Evolutionary conservation across 2,888 invertebrate genomes (phyloP), one percentile per base, ranked within the genome.

Genomic region (Mactromeris polynyma): DNA sequence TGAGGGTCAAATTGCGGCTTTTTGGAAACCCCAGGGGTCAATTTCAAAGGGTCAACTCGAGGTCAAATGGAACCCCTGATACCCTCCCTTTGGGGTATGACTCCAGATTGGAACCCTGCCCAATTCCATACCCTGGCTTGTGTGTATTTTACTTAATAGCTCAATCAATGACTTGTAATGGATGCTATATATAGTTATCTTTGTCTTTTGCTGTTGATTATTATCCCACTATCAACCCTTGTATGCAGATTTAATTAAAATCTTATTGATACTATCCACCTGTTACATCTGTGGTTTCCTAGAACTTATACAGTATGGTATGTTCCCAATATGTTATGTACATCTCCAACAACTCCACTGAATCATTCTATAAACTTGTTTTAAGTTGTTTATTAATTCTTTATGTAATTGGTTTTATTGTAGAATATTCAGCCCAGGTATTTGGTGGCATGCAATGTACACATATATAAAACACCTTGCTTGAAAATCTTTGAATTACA

Each of bases 261-360:
- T 64, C 7, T 64, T n/a, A 64, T 64, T 64, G 26, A 26, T 64
- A 26, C n/a, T 11, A 64, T 26, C 9, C 58, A 64, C 58, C 58
- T 64, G 58, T 64, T 64, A 64, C 58, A 64, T n/a, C 58, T 64
- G 58, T 64, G 26, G 58, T n/a, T n/a, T 64, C 26, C 58, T 64
- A 26, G 58, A 26, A 64, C 26, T 46, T 1, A 2, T 6, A 26
- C n/a, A 26, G 58, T 26, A n/a, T 4, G 58, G 58, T 26, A 64
- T 64, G 58, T 26, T n/a, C 26, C 9, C 58, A 64, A 26, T 9
- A 4, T 64, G 58, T 64, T 64, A 64, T 26, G 0, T 26, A 26
- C 11, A 64, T 64, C 58, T 26, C n/a, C 58, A 26, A 26, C 58
- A 64, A 54, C 54, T 54, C n/a, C n/a, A 54, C 3, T 46, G 46